A percentile compares a stretch with the other conserved stretches of the same genome.
Conservation (phyloP, 2,797 vertebrate genomes). For the Notamacropus eugenii region DNA sequence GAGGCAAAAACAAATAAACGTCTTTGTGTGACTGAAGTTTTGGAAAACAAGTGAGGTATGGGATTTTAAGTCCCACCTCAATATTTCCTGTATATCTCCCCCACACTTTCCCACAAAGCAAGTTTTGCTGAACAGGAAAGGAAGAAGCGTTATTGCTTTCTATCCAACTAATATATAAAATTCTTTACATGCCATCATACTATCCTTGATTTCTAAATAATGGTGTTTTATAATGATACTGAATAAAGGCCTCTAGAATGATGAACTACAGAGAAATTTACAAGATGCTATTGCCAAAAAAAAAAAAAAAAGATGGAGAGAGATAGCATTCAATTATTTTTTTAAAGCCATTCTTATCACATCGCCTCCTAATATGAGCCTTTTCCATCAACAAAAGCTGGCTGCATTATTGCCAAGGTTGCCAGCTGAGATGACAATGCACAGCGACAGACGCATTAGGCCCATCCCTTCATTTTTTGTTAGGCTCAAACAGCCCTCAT, state of each 20-base stretch:
- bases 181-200: slow-evolving; percentile 76
- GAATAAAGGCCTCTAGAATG: slow-evolving; percentile 83
- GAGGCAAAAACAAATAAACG: neutral
- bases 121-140: slow-evolving; percentile 63
- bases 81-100: slow-evolving; percentile 39
- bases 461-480: slow-evolving; percentile 59
- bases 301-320: neutral
- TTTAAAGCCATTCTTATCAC: slow-evolving; percentile 87
- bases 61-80: slow-evolving; percentile 51
- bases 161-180: slow-evolving; percentile 80
- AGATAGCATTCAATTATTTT: slow-evolving; percentile 85
- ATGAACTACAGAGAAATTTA: slow-evolving; percentile 81
- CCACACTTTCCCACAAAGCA: slow-evolving; percentile 58
- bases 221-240: slow-evolving; percentile 84
- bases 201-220: slow-evolving; percentile 86
- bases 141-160: slow-evolving; percentile 74
- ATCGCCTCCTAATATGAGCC: slow-evolving; percentile 85
- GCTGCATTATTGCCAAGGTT: slow-evolving; percentile 79
- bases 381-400: slow-evolving; percentile 82
- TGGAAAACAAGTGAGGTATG: slow-evolving; percentile 14
- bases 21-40: neutral
- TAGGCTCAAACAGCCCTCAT: slow-evolving; percentile 61
- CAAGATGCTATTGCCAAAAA: slow-evolving; percentile 82
- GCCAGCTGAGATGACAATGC: slow-evolving; percentile 75
- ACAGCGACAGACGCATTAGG: slow-evolving; percentile 62